These are phyloP conservation scores for Myzus persicae DNA, from an alignment of 1,140 invertebrate species.

Conservation along the genomic window DNA sequence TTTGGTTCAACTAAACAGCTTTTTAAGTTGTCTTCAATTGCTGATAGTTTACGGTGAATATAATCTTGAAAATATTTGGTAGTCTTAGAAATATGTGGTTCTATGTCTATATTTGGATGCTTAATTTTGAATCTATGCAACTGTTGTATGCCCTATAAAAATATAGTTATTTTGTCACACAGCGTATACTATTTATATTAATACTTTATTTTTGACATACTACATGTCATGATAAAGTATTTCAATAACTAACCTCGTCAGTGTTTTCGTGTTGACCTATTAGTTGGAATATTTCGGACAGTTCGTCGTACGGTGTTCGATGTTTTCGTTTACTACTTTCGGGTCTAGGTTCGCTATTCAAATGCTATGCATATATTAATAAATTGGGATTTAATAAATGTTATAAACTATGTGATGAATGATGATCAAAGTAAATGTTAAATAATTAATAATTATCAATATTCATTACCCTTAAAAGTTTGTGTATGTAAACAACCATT, in stretches of 20 bases:
- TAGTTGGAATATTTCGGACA: conserved; percentile 32
- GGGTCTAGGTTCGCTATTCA: conserved; percentile 28
- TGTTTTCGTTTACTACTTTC: conserved; percentile 55
- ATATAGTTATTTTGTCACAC: not conserved
- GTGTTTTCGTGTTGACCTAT: conserved; percentile 40
- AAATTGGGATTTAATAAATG: not conserved
- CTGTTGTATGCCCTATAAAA: conserved; percentile 76
- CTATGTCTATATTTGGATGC: conserved; percentile 90
- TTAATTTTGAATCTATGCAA: conserved; percentile 90
- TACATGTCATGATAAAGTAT: not conserved
- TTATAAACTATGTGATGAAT: not conserved
- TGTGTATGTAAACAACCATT: conserved; percentile 58
- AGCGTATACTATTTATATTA: too few species aligned
- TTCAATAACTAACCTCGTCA: not conserved
- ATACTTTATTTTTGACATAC: not conserved
- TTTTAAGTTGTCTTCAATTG: conserved; percentile 71
- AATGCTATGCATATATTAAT: conserved; percentile 23
- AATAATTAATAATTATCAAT: not conserved
- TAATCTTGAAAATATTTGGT: conserved; percentile 93
- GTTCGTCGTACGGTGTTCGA: conserved; percentile 30
- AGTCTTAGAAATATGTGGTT: conserved; percentile 86
- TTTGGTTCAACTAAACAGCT: conserved; percentile 54
- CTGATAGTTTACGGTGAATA: conserved; percentile 84
- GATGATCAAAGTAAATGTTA: not conserved
- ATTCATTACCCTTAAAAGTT: conserved; percentile 61